Evolutionary conservation across 2,888 invertebrate genomes (phyloP).

Genomic region (Pilophorus perplexus): DNA sequence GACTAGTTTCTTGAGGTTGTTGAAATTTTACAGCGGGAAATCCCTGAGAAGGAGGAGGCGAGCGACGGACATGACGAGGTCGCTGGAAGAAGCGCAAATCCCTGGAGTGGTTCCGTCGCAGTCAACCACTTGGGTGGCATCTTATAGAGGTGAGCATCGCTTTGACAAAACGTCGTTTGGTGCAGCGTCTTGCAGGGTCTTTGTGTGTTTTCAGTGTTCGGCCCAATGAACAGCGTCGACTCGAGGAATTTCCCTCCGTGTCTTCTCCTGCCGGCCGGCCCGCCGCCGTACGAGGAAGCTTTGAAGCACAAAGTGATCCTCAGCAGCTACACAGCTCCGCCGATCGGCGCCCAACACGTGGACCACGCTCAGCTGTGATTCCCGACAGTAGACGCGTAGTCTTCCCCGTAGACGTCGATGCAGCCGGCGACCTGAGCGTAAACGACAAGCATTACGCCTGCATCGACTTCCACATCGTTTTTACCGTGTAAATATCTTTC

Average conservation of each 20-base stretch:
- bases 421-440: too few species aligned
- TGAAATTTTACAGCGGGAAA: conserved; percentile 45
- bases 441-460: background rate
- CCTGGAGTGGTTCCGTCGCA: conserved; percentile 44
- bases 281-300: conserved; percentile 51
- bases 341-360: conserved; percentile 11
- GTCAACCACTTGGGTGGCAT: conserved; percentile 50
- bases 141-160: conserved; percentile 49
- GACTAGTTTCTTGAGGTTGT: background rate
- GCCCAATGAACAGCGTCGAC: conserved; percentile 45
- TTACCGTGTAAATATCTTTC: background rate
- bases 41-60: conserved; percentile 48
- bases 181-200: background rate
- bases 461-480: background rate
- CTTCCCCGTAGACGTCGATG: background rate
- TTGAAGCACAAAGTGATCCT: conserved; percentile 51
- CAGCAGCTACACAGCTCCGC: conserved; percentile 48
- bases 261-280: conserved; percentile 47
- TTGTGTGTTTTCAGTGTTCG: conserved; percentile 45
- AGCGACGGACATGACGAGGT: conserved; percentile 46
- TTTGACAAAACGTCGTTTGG: background rate
- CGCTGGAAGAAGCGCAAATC: conserved; percentile 47
- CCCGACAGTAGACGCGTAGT: too few species aligned
- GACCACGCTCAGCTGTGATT: conserved; percentile 40
- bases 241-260: conserved; percentile 45